A percentile compares a stretch with the other conserved stretches of the same genome.
Conservation (phyloP, 2,888 invertebrate genomes). For the Leptopilina drosophilae region DNA sequence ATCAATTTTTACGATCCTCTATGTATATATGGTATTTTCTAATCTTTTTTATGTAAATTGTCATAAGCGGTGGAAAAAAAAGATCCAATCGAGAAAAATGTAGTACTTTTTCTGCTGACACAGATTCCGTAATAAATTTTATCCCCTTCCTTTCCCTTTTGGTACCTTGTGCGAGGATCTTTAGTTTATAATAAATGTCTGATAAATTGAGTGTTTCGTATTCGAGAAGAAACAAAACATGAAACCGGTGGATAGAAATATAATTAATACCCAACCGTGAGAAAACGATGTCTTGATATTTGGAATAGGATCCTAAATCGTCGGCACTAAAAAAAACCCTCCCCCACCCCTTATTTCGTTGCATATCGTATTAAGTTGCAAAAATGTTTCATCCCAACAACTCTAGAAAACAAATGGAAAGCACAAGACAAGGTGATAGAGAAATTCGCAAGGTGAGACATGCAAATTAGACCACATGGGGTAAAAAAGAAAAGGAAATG, state of each 20-base stretch:
- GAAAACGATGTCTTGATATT: conserved; percentile 39
- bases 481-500: neutral
- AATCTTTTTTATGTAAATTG: no score
- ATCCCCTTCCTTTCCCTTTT: neutral
- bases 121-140: no score
- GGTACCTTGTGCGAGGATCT: neutral
- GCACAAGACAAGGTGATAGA: neutral
- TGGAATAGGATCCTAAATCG: conserved; percentile 41
- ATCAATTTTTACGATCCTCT: no score
- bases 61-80: no score
- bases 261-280: conserved; percentile 15
- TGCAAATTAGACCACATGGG: conserved; percentile 36
- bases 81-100: no score
- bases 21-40: no score
- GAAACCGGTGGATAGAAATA: conserved; percentile 26
- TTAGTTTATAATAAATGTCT: conserved; percentile 6
- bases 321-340: conserved; percentile 22
- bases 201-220: conserved; percentile 20
- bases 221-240: neutral
- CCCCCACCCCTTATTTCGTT: no score
- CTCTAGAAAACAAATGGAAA: neutral
- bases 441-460: conserved; percentile 37
- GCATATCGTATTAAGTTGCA: conserved; percentile 34
- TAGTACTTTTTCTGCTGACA: no score
- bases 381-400: conserved; percentile 9